Base-by-base conservation (phyloP, 2,888 invertebrate species). In the Cerceris ruficornis region DNA sequence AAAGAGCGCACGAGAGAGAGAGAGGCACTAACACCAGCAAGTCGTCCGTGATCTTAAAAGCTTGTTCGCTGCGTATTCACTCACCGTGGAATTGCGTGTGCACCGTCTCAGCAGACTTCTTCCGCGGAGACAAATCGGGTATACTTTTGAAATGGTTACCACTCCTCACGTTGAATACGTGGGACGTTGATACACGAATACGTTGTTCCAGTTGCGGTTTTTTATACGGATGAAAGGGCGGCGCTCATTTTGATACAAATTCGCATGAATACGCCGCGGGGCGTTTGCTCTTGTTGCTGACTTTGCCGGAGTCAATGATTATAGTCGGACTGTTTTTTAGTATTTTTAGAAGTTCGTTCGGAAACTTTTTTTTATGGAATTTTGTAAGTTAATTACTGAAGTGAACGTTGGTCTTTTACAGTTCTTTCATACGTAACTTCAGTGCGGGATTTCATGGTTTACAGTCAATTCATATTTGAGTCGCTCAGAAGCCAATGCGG, bases 41-140 rank as follows among this genome's bases (percentile, higher is more conserved):
- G 49, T 46, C 64, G 58, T 69, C 61, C 60, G 8, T 58, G 77
- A 69, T 74, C 66, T n/a, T 28, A 60, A 49, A 71, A 65, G 54
- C 50, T 17, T 2, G 6, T 54, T 66, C 66, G 41, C 66, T 58
- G n/a, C 50, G 17, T 64, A 69, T 73, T 73, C 52, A 28, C 49
- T 41, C 72, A 8, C 41, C 55, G 43, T 17, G 15, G n/a, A 62
- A 28, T 61, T 54, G 54, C 54, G 52, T 41, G 39, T 11, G 42
- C 57, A 43, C 15, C 57, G 39, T 65, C 39, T 55, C 8, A 15
- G 28, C 55, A 11, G 50, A 58, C 67, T 69, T 55, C 57, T 43
- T 46, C 54, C 39, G 2, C 7, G 28, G 57, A 39, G 14, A 49
- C 62, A 65, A 50, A 69, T 43, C 8, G 14, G 6, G 39, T 41